Evolutionary conservation across 2,888 invertebrate genomes (phyloP).

Genomic region (Mimas tiliae): DNA sequence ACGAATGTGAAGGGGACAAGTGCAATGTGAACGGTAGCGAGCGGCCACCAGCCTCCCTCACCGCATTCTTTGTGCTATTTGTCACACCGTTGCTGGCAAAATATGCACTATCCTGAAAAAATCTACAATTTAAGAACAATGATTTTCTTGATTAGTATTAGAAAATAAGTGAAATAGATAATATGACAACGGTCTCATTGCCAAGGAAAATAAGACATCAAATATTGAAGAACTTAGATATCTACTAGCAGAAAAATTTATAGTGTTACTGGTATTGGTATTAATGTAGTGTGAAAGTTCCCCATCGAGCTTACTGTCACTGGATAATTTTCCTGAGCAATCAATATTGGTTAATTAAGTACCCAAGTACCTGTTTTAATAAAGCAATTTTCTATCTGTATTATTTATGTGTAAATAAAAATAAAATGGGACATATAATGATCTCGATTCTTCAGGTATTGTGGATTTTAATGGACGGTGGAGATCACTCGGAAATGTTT

Average conservation of each 20-base stretch:
- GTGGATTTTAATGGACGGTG: no score
- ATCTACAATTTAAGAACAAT: no score
- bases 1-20: slow-evolving; percentile 64
- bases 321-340: no score
- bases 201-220: neutral
- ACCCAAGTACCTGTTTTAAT: slow-evolving; percentile 28
- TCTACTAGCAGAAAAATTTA: no score
- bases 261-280: neutral
- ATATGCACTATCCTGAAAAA: slow-evolving; percentile 51
- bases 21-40: slow-evolving; percentile 57
- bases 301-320: no score
- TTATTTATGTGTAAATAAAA: neutral
- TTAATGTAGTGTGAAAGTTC: neutral
- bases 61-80: slow-evolving; percentile 56
- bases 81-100: slow-evolving; percentile 61
- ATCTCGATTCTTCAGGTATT: no score
- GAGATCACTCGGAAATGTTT: no score
- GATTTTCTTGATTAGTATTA: neutral
- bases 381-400: slow-evolving; percentile 39
- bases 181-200: neutral
- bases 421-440: no score
- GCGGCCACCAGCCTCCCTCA: slow-evolving; percentile 50
- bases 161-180: neutral
- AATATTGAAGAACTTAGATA: no score
- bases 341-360: neutral